phyloP scores from a whole-genome alignment of 2,113 vertebrate species.

The Vombatus ursinus region DNA sequence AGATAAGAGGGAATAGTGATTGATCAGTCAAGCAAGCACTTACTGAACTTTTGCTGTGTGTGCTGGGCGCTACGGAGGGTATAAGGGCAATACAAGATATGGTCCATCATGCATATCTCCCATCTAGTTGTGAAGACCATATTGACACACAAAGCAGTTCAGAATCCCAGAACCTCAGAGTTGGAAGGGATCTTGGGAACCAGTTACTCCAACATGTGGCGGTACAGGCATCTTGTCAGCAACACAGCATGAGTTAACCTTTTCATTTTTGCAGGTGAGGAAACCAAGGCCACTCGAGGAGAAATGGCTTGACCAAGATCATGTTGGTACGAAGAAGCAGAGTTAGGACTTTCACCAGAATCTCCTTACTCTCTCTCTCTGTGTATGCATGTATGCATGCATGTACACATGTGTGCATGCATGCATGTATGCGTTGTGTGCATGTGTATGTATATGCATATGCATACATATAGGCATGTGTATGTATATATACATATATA shows the following conservation, averaged over 20 bases:
- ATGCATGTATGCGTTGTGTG: too few species aligned
- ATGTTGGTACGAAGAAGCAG: not conserved
- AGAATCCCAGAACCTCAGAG: not conserved
- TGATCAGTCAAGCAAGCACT: conserved; percentile 14
- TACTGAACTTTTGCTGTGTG: not conserved
- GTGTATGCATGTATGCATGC: too few species aligned
- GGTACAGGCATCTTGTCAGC: not conserved
- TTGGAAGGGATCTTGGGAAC: not conserved
- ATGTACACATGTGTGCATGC: too few species aligned
- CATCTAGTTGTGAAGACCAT: not conserved
- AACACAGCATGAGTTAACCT: not conserved
- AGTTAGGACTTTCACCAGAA: not conserved
- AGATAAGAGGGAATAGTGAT: conserved; percentile 25
- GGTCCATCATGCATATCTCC: not conserved
- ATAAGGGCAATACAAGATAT: not conserved
- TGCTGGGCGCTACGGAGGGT: not conserved
- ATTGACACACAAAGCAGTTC: not conserved
- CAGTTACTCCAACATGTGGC: not conserved
- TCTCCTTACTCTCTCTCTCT: not conserved
- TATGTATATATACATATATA: too few species aligned
- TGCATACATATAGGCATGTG: too few species aligned
- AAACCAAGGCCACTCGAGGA: not conserved
- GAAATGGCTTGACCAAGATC: not conserved
- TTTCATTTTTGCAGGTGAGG: not conserved
- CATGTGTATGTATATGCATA: too few species aligned